Evolutionary conservation across 37 sponge, comb jelly and placozoan genomes (phyloP), one percentile per base, ranked within the genome.

Genomic region (Geodia barretti): DNA sequence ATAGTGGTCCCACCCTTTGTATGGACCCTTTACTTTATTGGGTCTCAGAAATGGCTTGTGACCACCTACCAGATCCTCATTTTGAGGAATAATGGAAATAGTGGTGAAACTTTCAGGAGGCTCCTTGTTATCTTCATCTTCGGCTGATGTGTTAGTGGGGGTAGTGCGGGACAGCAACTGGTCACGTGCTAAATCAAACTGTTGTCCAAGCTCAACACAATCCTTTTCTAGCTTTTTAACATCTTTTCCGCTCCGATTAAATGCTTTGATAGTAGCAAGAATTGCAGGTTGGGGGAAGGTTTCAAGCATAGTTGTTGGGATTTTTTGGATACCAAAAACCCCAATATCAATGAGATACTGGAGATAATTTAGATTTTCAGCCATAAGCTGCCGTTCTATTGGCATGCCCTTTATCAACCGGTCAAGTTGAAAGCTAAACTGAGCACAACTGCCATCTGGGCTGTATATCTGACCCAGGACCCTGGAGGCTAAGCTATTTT

Each of bases 1-100:
- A 64, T 92, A 96, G 37, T 92, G 91, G 24, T 92, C 75, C 87
- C 90, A 89, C 68, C 84, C 73, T 1, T 40, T 29, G 58, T 92
- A 96, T 34, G 34, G 67, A 26, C 94, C 91, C 3, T 60, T 60
- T 0, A 78, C 36, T 2, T 80, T 71, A 58, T 87, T 94, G 2
- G 85, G 66, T 29, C 92, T 70, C 67, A 95, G 77, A 58, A 66
- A 83, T 29, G 79, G 79, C 35, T 78, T 72, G 1, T 8, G 5
- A 8, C 36, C 70, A 21, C 25, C 3, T 2, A 74, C 23, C 2
- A 90, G 37, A 63, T 91, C 83, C 30, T 82, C 70, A 1, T 41
- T 34, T 39, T 40, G 21, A 2, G 87, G 91, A 14, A 91, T 37
- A 35, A 83, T 58, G 8, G 76, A 33, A 7, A 91, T 26, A 39